Evolutionary conservation across 2,888 invertebrate genomes (phyloP).

Genomic region (Teleogryllus oceanicus): DNA sequence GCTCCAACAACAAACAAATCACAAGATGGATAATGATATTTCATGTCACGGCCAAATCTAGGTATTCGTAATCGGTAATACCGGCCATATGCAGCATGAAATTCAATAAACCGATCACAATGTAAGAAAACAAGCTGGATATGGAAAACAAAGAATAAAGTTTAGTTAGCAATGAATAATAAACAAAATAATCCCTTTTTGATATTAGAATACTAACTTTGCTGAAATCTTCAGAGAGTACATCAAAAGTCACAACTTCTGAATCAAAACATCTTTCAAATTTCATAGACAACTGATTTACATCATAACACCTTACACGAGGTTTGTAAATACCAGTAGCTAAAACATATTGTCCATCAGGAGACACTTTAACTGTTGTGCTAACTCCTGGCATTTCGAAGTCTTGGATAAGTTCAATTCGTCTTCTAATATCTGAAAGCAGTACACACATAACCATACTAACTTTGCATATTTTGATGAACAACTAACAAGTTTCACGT

Average conservation of each 20-base stretch:
- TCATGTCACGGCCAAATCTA: constrained; percentile 90
- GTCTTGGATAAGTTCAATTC: constrained; percentile 96
- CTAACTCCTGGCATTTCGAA: constrained; percentile 98
- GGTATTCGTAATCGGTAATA: constrained; percentile 90
- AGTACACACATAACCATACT: no score
- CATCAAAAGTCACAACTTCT: constrained; percentile 90
- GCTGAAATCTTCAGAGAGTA: constrained; percentile 92
- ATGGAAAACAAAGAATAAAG: constrained; percentile 22
- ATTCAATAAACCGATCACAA: constrained; percentile 87
- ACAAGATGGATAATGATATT: constrained; percentile 83
- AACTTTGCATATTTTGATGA: no score
- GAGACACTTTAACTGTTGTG: constrained; percentile 75
- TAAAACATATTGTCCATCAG: constrained; percentile 88
- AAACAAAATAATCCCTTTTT: constrained; percentile 24
- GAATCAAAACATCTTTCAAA: constrained; percentile 97
- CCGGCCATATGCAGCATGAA: constrained; percentile 90
- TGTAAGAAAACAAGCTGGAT: constrained; percentile 82
- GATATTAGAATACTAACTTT: constrained; percentile 61
- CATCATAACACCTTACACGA: constrained; percentile 91
- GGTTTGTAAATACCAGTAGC: constrained; percentile 96
- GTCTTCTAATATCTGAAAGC: constrained; percentile 69
- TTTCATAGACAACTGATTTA: constrained; percentile 91
- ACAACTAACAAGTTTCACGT: no score
- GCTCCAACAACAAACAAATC: constrained; percentile 91
- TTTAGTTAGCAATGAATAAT: neutral